A percentile compares a stretch with the other conserved stretches of the same genome.
Evolutionary conservation across 1,140 invertebrate genomes (phyloP).

Genomic region (Bursaphelenchus mucronatus): DNA sequence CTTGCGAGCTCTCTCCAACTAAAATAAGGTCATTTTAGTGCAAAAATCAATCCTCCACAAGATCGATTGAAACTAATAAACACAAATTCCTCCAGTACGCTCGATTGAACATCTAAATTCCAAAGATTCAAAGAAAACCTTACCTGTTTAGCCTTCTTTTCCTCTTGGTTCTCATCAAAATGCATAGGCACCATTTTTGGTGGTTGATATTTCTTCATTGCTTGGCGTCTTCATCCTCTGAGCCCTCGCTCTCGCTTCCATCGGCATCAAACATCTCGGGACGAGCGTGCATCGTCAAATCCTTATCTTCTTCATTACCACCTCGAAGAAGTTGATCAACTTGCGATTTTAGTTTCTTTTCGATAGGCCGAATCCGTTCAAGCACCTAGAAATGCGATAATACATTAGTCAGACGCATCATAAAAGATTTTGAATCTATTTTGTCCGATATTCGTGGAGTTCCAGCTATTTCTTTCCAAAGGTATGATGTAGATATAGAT

Average conservation of each 20-base stretch:
- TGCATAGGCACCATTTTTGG: constrained; percentile 16
- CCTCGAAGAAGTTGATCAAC: background rate
- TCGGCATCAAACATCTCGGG: constrained; percentile 10
- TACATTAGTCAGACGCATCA: background rate
- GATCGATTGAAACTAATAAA: too few species aligned
- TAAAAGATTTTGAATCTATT: too few species aligned
- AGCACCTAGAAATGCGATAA: constrained; percentile 2
- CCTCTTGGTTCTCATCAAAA: constrained; percentile 13
- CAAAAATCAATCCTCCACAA: too few species aligned
- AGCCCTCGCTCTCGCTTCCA: background rate
- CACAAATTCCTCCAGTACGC: too few species aligned
- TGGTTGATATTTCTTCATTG: constrained; percentile 12
- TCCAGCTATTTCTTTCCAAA: too few species aligned
- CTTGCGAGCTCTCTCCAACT: constrained; percentile 17
- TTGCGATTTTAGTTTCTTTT: too few species aligned
- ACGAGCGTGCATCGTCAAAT: background rate
- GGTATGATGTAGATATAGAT: too few species aligned
- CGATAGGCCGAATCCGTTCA: background rate
- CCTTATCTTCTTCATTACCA: background rate
- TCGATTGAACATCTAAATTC: too few species aligned
- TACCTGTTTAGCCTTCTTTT: constrained; percentile 8
- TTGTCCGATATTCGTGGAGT: too few species aligned
- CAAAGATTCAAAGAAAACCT: background rate
- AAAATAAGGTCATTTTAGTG: background rate
- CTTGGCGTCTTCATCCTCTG: background rate